Evolutionary conservation across 2,797 vertebrate genomes (phyloP), one percentile per base, ranked within the genome.

Genomic region (Cirrhinus molitorella): DNA sequence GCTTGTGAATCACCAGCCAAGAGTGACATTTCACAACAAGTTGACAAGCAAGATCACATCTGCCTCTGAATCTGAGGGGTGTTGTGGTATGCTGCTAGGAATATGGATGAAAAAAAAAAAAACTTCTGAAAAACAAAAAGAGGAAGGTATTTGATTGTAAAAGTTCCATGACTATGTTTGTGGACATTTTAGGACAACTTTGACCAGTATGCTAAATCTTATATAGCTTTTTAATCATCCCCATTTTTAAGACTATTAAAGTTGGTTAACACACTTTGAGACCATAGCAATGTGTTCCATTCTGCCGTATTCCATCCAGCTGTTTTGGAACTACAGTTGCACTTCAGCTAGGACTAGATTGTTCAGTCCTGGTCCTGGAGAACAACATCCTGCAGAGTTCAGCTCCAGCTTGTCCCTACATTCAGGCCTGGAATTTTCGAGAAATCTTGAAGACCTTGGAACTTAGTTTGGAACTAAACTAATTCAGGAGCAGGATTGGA

Each of bases 1-100:
- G 21, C 11, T 74, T 23, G 51, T 75, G 21, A 37, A 8, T 65
- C 55, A 59, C 13, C 28, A 67, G 34, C 75, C n/a, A 47, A 49
- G 59, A 25, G n/a, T 25, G 43, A 59, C 4, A 45, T 76, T 87
- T 87, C 55, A 63, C 84, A 40, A 65, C 11, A 11, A 21, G 53
- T 67, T 23, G 19, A 25, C 47, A 43, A 86, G 40, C 45, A 73
- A 87, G 70, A 63, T 77, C 31, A 74, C 83, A 74, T n/a, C 43
- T 86, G 53, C 12, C 17, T 83, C 40, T 43, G 47, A 77, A 31
- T 21, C 10, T 47, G 17, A 47, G 16, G n/a, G 37, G 23, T 40
- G 12, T n/a, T 25, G 23, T 61, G 47, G 19, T 34, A 11, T 0
- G 25, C 21, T 17, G 21, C 28, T 73, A 53, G 34, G 25, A 34